Conservation (phyloP, 2,113 vertebrate genomes). For the Grantiella picta region DNA sequence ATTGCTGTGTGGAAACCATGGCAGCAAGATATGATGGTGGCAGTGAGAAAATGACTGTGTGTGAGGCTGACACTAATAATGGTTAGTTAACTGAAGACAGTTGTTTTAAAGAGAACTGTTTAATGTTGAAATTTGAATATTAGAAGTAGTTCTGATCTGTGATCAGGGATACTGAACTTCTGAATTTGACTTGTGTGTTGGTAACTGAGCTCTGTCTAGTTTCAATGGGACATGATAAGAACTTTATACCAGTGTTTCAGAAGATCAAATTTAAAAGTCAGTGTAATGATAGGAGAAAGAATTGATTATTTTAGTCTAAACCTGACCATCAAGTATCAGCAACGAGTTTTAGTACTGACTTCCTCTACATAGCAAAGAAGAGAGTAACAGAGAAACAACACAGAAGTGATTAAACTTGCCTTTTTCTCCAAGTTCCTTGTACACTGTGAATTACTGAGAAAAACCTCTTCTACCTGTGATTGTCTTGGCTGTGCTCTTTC, state of each 20-base stretch:
- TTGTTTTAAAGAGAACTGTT: background rate
- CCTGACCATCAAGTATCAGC: background rate
- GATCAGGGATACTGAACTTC: background rate
- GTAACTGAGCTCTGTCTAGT: background rate
- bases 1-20: background rate
- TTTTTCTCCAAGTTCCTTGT: background rate
- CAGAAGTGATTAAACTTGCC: background rate
- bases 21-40: background rate
- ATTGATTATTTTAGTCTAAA: background rate
- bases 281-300: background rate
- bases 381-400: background rate
- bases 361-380: background rate
- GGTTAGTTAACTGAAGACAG: background rate
- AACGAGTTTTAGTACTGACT: background rate
- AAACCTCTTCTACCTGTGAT: background rate
- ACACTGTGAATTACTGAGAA: background rate
- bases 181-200: background rate
- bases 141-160: background rate
- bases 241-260: background rate
- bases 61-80: background rate
- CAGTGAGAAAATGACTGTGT: background rate
- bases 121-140: background rate
- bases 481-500: background rate
- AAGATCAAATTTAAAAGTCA: background rate
- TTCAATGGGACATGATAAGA: background rate